Evolutionary conservation across 2,113 vertebrate genomes (phyloP).

Genomic region (Heloderma charlesbogerti): DNA sequence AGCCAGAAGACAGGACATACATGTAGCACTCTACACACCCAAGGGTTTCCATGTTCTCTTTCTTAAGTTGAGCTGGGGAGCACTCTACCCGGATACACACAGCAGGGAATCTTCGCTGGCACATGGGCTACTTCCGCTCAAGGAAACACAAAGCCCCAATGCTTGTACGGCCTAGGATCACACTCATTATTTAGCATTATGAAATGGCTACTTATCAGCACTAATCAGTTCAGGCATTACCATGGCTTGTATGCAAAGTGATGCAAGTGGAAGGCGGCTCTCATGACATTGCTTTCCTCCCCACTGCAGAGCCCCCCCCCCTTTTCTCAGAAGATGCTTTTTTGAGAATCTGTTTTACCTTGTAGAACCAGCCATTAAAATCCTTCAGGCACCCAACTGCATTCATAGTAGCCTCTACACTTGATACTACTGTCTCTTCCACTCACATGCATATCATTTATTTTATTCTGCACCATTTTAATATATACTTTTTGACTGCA

Average conservation of each 20-base stretch:
- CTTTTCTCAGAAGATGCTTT: neutral
- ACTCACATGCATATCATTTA: neutral
- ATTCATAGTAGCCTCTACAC: neutral
- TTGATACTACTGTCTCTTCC: neutral
- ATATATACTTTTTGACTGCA: neutral
- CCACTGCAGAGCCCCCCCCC: neutral
- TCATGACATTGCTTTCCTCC: neutral
- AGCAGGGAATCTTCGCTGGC: neutral
- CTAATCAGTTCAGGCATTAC: neutral
- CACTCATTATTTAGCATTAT: neutral
- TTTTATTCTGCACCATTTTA: neutral
- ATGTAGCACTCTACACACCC: neutral
- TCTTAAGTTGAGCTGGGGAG: neutral
- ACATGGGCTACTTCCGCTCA: neutral
- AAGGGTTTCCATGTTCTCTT: neutral
- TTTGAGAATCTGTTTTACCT: neutral
- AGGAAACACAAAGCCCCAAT: neutral
- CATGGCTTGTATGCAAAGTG: neutral
- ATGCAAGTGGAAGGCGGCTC: neutral
- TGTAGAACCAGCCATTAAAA: neutral
- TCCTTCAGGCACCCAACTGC: neutral
- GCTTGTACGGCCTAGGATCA: neutral
- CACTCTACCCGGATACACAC: neutral
- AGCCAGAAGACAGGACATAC: neutral
- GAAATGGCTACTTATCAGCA: neutral